phyloP scores from a whole-genome alignment of 1,140 invertebrate genomes.

The Brachionus paranguensis region DNA sequence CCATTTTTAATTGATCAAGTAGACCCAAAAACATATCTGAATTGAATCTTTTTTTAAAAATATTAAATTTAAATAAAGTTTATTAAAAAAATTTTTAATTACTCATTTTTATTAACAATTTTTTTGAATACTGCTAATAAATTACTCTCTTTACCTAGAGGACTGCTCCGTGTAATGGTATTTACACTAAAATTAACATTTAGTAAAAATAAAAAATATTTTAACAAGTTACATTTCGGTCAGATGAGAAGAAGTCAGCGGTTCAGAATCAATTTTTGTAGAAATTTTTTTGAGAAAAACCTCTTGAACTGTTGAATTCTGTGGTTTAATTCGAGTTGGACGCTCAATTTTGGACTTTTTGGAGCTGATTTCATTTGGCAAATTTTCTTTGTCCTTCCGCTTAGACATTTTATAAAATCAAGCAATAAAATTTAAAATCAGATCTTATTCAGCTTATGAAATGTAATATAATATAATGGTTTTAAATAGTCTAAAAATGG shows the following conservation, averaged over 20 bases:
- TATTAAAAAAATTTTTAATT: neutral
- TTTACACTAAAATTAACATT: neutral
- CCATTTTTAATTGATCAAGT: neutral
- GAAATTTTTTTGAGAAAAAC: neutral
- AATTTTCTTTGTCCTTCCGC: neutral
- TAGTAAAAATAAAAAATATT: neutral
- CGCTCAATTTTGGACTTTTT: constrained; percentile 7
- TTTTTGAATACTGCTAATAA: neutral
- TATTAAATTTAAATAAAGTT: neutral
- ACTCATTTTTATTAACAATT: neutral
- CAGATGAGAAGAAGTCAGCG: neutral
- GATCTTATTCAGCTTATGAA: neutral
- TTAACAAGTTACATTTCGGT: neutral
- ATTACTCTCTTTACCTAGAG: neutral
- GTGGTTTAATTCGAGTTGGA: neutral
- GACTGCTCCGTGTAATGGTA: neutral
- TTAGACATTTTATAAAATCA: neutral
- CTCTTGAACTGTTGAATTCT: neutral
- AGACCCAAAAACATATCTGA: neutral
- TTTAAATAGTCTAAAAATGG: neutral
- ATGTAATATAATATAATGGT: neutral
- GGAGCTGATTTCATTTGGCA: neutral
- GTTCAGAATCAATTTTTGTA: neutral
- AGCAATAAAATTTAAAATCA: neutral
- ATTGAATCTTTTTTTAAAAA: neutral